Percentiles rank a stretch among this genome's conserved stretches.
phyloP scores from a whole-genome alignment of 2,888 invertebrate genomes.

The Agelastica alni region DNA sequence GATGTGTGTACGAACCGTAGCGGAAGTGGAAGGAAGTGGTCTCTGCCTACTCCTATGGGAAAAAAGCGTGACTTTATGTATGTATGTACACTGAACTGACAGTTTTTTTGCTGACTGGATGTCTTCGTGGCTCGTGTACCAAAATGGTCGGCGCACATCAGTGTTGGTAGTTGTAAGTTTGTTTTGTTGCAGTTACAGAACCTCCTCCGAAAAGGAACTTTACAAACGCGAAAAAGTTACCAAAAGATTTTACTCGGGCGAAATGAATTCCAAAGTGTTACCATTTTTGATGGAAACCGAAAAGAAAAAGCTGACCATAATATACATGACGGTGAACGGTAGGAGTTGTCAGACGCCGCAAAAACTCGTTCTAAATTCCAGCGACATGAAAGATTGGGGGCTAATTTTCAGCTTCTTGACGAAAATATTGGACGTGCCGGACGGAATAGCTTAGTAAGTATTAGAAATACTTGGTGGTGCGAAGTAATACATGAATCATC shows the following conservation, averaged over 20 bases:
- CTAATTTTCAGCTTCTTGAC: constrained; percentile 20
- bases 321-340: constrained; percentile 27
- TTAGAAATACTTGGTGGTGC: too few relatives aligned
- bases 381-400: constrained; percentile 23
- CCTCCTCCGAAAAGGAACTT: constrained; percentile 19
- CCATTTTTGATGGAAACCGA: constrained; percentile 23
- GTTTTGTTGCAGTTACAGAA: constrained; percentile 23
- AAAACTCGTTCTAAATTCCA: constrained; percentile 28
- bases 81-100: too few relatives aligned
- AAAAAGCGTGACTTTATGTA: too few relatives aligned
- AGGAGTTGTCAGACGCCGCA: constrained; percentile 20
- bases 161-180: too few relatives aligned
- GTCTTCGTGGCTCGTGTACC: too few relatives aligned
- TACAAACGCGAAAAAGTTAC: constrained; percentile 14
- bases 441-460: constrained; percentile 26
- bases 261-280: constrained; percentile 16
- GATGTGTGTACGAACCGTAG: too few relatives aligned
- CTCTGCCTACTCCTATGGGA: too few relatives aligned
- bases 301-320: constrained; percentile 25
- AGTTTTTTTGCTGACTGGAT: too few relatives aligned
- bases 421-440: constrained; percentile 29
- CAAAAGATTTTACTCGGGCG: constrained; percentile 25
- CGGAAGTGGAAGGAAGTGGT: too few relatives aligned
- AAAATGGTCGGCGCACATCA: too few relatives aligned
- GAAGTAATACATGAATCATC: too few relatives aligned